Evolutionary conservation across 2,797 vertebrate genomes (phyloP).

Genomic region (Peromyscus melanophrys): DNA sequence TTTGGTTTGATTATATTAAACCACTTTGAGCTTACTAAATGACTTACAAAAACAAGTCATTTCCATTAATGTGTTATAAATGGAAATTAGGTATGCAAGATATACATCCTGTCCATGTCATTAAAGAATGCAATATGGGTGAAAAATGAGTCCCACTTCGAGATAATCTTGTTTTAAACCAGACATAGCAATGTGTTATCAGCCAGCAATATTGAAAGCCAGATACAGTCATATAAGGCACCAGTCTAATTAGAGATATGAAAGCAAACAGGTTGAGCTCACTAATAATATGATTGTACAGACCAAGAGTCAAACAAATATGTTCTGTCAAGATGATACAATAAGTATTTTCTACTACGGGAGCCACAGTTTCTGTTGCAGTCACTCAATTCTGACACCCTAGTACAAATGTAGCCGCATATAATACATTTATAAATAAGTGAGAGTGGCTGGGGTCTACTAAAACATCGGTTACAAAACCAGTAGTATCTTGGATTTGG

Average conservation of each 20-base stretch:
- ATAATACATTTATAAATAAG: slow-evolving; percentile 5
- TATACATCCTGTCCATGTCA: neutral
- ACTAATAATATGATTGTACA: slow-evolving; percentile 29
- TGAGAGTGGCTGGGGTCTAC: neutral
- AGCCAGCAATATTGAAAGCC: slow-evolving; percentile 7
- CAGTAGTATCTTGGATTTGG: neutral
- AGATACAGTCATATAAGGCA: slow-evolving; percentile 28
- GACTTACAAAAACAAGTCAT: slow-evolving; percentile 23
- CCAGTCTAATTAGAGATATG: slow-evolving; percentile 51
- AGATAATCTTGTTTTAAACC: neutral
- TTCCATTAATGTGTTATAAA: neutral
- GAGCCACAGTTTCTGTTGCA: slow-evolving; percentile 12
- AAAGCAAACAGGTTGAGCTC: slow-evolving; percentile 36
- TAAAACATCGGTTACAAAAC: slow-evolving; percentile 57
- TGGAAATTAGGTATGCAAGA: neutral
- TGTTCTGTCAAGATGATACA: slow-evolving; percentile 41
- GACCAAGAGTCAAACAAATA: neutral
- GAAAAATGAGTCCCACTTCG: slow-evolving; percentile 19
- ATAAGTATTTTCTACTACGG: neutral
- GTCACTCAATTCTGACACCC: neutral
- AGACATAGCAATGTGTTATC: neutral
- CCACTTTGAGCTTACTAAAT: slow-evolving; percentile 47
- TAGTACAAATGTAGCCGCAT: neutral
- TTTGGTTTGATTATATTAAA: slow-evolving; percentile 36
- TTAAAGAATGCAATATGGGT: neutral